Base-by-base conservation (phyloP, 30 jellyfish, hydroid and myxozoan species). In the Euphysa ruthae region DNA sequence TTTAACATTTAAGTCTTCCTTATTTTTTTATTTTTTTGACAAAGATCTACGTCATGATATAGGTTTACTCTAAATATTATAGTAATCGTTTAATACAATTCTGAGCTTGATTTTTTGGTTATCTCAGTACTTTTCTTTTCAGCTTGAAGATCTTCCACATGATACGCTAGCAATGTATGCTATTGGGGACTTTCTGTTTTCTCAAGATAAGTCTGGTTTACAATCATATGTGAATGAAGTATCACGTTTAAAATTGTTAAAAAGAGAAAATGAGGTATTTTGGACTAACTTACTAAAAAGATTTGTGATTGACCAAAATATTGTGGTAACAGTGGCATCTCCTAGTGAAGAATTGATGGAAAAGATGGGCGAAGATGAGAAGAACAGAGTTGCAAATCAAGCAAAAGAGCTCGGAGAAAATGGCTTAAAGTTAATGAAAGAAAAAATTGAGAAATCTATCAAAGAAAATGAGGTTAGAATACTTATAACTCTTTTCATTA, bases 71-170 rank as follows among this genome's bases (percentile, higher is more conserved):
- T n/a, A n/a, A n/a, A n/a, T n/a, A n/a, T n/a, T n/a, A n/a, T n/a
- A n/a, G n/a, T n/a, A n/a, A n/a, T n/a, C n/a, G n/a, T n/a, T n/a
- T n/a, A n/a, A n/a, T n/a, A n/a, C n/a, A n/a, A n/a, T n/a, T n/a
- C n/a, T n/a, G n/a, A n/a, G n/a, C n/a, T n/a, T n/a, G n/a, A n/a
- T n/a, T n/a, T 27, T 46, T 63, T 27, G 14, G 0, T 46, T 14
- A 55, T 15, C 26, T 32, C 1, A 13, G 25, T 19, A 19, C 22
- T 35, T 56, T 14, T 18, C 28, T 32, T 33, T 61, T 43, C 49
- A 86, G 96, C 82, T 78, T 55, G 96, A 86, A 69, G 93, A 79
- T 58, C 58, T 73, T 3, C 94, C 94, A 38, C 96, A 86, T 49
- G 96, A 86, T 27, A 35, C 78, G 0, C 61, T 86, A 38, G 94